Conservation (phyloP, 2,888 invertebrate genomes). For the Eristalinus aeneus region DNA sequence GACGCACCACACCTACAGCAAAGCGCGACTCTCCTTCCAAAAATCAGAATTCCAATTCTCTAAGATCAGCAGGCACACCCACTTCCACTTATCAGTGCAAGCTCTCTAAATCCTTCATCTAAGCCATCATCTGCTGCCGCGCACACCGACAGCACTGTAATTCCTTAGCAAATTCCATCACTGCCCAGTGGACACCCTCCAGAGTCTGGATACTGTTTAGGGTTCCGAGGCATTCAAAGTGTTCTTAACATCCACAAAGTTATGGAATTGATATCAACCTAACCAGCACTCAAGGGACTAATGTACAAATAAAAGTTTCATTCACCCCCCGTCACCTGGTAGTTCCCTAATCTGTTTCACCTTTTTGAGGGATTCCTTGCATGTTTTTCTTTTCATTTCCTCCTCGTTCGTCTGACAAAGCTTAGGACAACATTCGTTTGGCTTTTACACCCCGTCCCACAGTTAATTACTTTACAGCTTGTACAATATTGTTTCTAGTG, state of each 20-base stretch:
- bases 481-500: constrained; percentile 28
- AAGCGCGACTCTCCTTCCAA: too few species aligned
- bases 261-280: neutral
- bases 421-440: constrained; percentile 2
- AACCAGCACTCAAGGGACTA: neutral
- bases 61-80: too few species aligned
- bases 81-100: too few species aligned
- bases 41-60: too few species aligned
- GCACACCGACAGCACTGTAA: neutral
- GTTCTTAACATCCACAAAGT: neutral
- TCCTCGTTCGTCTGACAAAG: neutral
- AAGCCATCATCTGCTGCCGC: too few species aligned
- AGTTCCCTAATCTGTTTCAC: neutral
- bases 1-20: too few species aligned
- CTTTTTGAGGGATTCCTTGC: neutral
- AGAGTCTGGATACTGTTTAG: neutral
- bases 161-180: neutral
- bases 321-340: neutral
- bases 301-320: neutral
- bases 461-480: constrained; percentile 34
- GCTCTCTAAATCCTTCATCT: too few species aligned
- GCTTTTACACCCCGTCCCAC: neutral
- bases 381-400: neutral
- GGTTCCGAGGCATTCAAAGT: neutral
- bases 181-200: neutral